These are phyloP conservation scores for Xenentodon cancila DNA, from an alignment of 2,797 vertebrate species.

Conservation along the genomic window DNA sequence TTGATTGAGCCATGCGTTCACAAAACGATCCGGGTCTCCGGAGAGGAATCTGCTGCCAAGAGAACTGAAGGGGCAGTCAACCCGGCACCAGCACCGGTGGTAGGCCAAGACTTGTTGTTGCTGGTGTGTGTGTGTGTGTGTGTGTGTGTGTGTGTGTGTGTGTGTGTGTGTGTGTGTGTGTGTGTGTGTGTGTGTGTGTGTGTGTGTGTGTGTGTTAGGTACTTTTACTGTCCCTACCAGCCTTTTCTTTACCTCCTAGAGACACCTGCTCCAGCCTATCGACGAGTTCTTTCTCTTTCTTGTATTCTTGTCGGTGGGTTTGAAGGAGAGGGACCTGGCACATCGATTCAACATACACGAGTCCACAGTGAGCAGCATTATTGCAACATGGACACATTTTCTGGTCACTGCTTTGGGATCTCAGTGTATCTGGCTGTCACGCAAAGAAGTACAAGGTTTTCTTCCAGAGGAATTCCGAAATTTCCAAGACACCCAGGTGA, in stretches of 20 bases:
- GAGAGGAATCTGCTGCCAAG: background rate
- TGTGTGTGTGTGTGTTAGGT: too few species aligned
- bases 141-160: too few species aligned
- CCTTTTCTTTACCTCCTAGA: slow-evolving; percentile 4
- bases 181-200: too few species aligned
- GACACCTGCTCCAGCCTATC: background rate
- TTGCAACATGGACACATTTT: slow-evolving; percentile 3
- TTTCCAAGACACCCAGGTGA: too few species aligned
- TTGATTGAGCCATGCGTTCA: slow-evolving; percentile 2
- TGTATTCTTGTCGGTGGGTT: background rate
- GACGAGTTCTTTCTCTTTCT: slow-evolving; percentile 3
- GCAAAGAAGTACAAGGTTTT: too few species aligned
- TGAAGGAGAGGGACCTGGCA: slow-evolving; percentile 2
- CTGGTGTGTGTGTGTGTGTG: too few species aligned
- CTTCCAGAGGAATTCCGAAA: too few species aligned
- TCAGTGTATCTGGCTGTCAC: too few species aligned
- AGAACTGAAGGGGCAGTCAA: background rate
- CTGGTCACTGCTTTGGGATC: background rate
- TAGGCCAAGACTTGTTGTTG: too few species aligned
- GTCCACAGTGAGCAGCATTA: background rate
- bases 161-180: too few species aligned
- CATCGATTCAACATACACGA: slow-evolving; percentile 1
- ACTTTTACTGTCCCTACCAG: background rate
- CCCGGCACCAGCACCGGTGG: background rate
- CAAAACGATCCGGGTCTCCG: background rate